phyloP scores from a whole-genome alignment of 1,140 invertebrate species.

The Brachionus plicatilis region DNA sequence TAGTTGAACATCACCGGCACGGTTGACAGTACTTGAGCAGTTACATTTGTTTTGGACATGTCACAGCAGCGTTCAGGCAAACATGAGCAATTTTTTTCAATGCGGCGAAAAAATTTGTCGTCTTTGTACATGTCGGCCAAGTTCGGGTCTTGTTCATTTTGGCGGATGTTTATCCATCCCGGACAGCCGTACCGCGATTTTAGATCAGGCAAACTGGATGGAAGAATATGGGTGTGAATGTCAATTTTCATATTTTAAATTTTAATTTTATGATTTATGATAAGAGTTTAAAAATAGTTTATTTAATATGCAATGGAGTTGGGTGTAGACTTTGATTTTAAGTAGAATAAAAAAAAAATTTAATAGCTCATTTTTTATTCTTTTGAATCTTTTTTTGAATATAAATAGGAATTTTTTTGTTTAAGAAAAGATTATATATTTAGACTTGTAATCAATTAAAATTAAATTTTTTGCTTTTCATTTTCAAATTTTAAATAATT shows the following conservation, averaged over 20 bases:
- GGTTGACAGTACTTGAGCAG: constrained; percentile 62
- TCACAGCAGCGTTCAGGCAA: constrained; percentile 55
- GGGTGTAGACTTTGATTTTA: too few relatives aligned
- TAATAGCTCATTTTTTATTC: too few relatives aligned
- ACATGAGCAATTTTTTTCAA: constrained; percentile 62
- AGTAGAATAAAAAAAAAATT: too few relatives aligned
- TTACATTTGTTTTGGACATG: constrained; percentile 54
- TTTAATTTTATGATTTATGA: neutral
- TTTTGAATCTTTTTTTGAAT: too few relatives aligned
- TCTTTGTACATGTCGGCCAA: constrained; percentile 60
- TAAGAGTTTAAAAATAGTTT: neutral
- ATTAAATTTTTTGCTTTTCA: too few relatives aligned
- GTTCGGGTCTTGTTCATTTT: constrained; percentile 49
- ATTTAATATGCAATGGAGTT: neutral
- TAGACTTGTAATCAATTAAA: too few relatives aligned
- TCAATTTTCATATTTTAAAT: constrained; percentile 57
- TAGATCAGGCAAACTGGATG: constrained; percentile 60
- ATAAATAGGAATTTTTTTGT: too few relatives aligned
- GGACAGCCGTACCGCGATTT: constrained; percentile 62
- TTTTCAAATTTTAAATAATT: too few relatives aligned
- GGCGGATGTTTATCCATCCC: constrained; percentile 60
- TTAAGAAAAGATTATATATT: too few relatives aligned
- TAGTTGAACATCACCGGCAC: constrained; percentile 66
- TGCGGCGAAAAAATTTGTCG: constrained; percentile 60
- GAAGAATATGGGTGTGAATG: constrained; percentile 62